Evolutionary conservation across 2,113 vertebrate species (phyloP).

Genomic region (Plecotus auritus): DNA sequence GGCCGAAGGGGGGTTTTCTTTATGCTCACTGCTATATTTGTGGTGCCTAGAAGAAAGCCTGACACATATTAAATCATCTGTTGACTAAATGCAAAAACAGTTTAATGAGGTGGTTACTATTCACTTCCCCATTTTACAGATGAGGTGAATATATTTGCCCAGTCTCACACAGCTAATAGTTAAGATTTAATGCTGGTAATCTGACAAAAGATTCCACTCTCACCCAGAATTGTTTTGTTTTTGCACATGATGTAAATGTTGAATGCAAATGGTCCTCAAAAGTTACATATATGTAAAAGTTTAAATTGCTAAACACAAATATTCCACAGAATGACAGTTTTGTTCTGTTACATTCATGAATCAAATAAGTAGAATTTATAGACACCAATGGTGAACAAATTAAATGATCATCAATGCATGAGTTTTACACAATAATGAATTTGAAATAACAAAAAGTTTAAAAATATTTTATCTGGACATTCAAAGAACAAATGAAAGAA

Average conservation of each 20-base stretch:
- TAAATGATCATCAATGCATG: neutral
- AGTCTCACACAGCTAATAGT: neutral
- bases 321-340: neutral
- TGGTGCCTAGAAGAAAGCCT: neutral
- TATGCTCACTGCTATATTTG: neutral
- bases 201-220: neutral
- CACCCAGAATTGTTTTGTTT: neutral
- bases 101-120: neutral
- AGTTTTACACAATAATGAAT: neutral
- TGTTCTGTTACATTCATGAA: neutral
- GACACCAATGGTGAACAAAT: neutral
- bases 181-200: neutral
- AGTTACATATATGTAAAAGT: neutral
- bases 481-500: neutral
- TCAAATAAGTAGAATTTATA: neutral
- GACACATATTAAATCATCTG: neutral
- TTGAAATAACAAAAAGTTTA: neutral
- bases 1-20: neutral
- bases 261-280: neutral
- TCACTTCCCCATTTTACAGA: neutral
- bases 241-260: neutral
- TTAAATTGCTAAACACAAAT: neutral
- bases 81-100: neutral
- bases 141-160: neutral
- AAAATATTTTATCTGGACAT: neutral